Evolutionary conservation across 1,140 invertebrate genomes (phyloP).

Genomic region (Aphidius gifuensis): DNA sequence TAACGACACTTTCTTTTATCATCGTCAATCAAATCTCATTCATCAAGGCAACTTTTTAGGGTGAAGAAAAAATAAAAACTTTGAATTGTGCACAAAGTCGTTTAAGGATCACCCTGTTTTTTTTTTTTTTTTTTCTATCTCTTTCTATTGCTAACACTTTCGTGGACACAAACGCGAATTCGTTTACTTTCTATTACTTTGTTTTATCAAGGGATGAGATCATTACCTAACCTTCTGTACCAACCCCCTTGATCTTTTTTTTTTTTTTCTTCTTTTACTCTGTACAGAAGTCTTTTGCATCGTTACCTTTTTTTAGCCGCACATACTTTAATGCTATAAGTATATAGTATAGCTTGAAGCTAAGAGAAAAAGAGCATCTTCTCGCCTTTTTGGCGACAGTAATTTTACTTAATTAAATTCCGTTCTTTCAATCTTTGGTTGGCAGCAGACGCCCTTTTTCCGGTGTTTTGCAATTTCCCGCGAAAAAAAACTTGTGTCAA

Average conservation of each 20-base stretch:
- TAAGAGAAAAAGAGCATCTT: slow-evolving; percentile 30
- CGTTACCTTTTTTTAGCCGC: slow-evolving; percentile 20
- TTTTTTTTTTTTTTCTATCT: neutral
- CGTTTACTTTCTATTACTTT: slow-evolving; percentile 50
- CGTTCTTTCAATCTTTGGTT: slow-evolving; percentile 47
- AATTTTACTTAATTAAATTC: slow-evolving; percentile 60
- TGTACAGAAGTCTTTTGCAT: slow-evolving; percentile 10
- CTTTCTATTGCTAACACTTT: neutral
- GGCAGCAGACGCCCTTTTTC: slow-evolving; percentile 2
- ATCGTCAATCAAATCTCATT: no score
- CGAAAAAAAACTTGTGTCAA: slow-evolving; percentile 10
- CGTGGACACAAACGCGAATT: slow-evolving; percentile 28
- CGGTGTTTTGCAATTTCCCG: slow-evolving; percentile 17
- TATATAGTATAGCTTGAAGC: neutral
- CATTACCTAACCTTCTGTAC: slow-evolving; percentile 35
- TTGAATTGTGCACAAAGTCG: slow-evolving; percentile 11
- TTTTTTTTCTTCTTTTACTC: slow-evolving; percentile 16
- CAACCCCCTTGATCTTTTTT: slow-evolving; percentile 25
- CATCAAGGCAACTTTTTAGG: no score
- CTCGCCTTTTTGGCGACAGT: slow-evolving; percentile 51
- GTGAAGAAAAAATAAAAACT: neutral
- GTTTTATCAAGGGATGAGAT: slow-evolving; percentile 48
- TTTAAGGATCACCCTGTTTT: neutral
- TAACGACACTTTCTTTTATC: no score
- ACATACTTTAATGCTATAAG: slow-evolving; percentile 1